Evolutionary conservation across 2,113 vertebrate genomes (phyloP).

Genomic region (Eira barbara): DNA sequence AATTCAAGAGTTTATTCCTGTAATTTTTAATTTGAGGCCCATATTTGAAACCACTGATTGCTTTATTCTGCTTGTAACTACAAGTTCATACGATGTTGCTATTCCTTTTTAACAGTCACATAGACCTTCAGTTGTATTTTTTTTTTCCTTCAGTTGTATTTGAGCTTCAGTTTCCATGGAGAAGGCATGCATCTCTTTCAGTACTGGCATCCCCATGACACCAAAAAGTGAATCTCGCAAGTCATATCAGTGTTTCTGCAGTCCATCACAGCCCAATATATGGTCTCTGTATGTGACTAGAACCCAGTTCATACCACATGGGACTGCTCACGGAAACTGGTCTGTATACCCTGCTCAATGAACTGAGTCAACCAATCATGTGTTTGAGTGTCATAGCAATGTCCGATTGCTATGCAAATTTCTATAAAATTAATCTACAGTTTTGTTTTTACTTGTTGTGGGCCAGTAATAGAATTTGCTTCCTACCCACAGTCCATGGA

Average conservation of each 20-base stretch:
- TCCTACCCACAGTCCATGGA: not conserved
- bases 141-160: not conserved
- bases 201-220: not conserved
- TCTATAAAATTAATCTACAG: not conserved
- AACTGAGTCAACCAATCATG: not conserved
- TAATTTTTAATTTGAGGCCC: not conserved
- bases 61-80: not conserved
- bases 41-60: no score
- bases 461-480: not conserved
- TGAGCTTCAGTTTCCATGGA: constrained; percentile 38
- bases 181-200: not conserved
- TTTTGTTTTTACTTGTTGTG: not conserved
- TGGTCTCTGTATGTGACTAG: not conserved
- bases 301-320: not conserved
- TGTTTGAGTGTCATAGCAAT: not conserved
- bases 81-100: not conserved
- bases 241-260: not conserved
- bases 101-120: not conserved
- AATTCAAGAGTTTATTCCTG: not conserved
- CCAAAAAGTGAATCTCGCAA: not conserved
- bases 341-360: not conserved
- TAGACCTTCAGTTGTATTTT: not conserved
- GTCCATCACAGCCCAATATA: not conserved
- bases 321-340: not conserved
- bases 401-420: not conserved